phyloP scores from a whole-genome alignment of 2,113 vertebrate genomes.

The Brevimyrus niger region DNA sequence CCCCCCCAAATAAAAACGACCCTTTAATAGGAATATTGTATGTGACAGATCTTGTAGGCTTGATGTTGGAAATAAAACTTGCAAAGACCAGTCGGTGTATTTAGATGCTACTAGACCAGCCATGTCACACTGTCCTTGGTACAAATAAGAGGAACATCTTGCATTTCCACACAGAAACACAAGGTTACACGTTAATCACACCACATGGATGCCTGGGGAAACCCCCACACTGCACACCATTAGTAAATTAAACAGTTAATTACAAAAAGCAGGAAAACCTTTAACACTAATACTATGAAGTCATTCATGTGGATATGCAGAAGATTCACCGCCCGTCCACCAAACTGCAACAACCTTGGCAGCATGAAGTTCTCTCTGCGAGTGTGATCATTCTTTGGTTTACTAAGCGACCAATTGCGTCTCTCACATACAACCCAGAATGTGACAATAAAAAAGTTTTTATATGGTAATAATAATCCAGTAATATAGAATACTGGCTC shows the following conservation, averaged over 20 bases:
- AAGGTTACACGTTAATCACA: not conserved
- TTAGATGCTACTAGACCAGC: not conserved
- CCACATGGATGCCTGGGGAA: not conserved
- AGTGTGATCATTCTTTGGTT: not conserved
- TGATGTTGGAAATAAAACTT: not conserved
- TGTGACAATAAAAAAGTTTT: not conserved
- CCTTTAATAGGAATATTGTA: not conserved
- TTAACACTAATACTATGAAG: not conserved
- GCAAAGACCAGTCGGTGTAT: not conserved
- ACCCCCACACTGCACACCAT: conserved; percentile 25
- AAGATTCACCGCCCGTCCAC: not conserved
- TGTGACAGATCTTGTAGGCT: not conserved
- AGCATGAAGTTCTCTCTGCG: not conserved
- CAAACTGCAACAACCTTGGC: not conserved
- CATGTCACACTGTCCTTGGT: not conserved
- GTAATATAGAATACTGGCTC: not conserved
- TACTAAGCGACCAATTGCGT: not conserved
- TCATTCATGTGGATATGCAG: not conserved
- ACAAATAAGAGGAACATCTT: not conserved
- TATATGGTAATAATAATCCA: not conserved
- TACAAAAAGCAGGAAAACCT: not conserved
- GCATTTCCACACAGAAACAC: not conserved
- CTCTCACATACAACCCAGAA: not conserved
- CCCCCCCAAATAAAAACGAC: not conserved
- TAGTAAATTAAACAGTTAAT: conserved; percentile 37